A percentile compares a stretch with the other conserved stretches of the same genome.
Conservation (phyloP, 2,888 invertebrate species). For the Camptogramma bilineatum region DNA sequence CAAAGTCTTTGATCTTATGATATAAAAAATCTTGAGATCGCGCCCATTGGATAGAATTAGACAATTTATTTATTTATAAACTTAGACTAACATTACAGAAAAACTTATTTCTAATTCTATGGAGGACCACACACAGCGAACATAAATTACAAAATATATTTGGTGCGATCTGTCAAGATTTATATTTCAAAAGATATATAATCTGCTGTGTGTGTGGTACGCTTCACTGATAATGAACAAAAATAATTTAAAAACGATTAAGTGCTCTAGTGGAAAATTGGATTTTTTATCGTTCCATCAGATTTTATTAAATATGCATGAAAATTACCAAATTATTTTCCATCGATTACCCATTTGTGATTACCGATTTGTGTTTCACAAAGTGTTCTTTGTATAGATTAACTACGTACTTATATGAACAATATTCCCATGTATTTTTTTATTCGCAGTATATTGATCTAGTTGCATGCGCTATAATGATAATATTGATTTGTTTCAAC, state of each 20-base stretch:
- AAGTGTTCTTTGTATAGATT: not conserved
- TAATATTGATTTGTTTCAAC: not conserved
- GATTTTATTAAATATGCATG: slow-evolving; percentile 11
- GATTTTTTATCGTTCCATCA: slow-evolving; percentile 18
- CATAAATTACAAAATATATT: no score
- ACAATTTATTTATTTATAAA: no score
- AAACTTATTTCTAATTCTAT: no score
- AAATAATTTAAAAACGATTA: slow-evolving; percentile 22
- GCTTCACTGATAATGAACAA: not conserved
- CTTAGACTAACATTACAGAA: no score
- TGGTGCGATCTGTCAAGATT: no score
- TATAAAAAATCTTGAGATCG: no score
- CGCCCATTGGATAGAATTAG: no score
- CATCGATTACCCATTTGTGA: not conserved
- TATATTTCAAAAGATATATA: no score
- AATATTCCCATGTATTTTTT: not conserved
- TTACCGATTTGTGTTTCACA: not conserved
- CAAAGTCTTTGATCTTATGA: no score
- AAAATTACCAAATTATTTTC: slow-evolving; percentile 4
- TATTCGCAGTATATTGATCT: not conserved
- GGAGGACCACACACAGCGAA: no score
- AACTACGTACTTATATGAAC: not conserved
- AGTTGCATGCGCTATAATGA: not conserved
- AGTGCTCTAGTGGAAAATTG: slow-evolving; percentile 2
- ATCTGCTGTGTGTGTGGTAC: no score